Evolutionary conservation across 2,888 invertebrate species (phyloP).

Genomic region (Drosophila setosimentum): DNA sequence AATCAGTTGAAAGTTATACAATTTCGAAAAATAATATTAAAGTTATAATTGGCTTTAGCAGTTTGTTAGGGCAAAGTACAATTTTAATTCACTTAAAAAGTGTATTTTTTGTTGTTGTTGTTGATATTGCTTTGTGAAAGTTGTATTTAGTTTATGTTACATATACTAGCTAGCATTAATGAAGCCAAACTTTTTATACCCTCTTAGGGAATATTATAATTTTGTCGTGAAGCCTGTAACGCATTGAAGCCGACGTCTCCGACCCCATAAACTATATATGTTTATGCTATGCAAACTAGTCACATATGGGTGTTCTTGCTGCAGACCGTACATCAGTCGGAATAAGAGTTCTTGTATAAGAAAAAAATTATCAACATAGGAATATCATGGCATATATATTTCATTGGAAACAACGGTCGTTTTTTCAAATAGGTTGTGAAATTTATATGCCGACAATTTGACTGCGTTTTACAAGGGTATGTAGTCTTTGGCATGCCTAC

Average conservation of each 20-base stretch:
- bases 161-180: background rate
- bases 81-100: conserved; percentile 1
- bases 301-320: background rate
- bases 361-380: background rate
- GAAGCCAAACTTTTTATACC: background rate
- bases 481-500: background rate
- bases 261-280: background rate
- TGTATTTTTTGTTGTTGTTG: background rate
- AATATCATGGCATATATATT: background rate
- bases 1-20: background rate
- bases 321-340: no score
- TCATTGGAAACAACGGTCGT: background rate
- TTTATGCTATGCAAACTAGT: no score
- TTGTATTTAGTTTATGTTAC: background rate
- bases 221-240: background rate
- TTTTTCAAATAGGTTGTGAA: background rate
- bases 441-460: background rate
- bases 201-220: background rate
- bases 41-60: background rate
- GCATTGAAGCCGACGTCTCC: background rate
- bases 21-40: background rate
- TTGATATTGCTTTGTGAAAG: background rate
- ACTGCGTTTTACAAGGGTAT: background rate
- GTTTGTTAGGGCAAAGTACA: background rate
- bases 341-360: background rate